phyloP scores from a whole-genome alignment of 2,797 vertebrate genomes.

The Peromyscus aztecus region DNA sequence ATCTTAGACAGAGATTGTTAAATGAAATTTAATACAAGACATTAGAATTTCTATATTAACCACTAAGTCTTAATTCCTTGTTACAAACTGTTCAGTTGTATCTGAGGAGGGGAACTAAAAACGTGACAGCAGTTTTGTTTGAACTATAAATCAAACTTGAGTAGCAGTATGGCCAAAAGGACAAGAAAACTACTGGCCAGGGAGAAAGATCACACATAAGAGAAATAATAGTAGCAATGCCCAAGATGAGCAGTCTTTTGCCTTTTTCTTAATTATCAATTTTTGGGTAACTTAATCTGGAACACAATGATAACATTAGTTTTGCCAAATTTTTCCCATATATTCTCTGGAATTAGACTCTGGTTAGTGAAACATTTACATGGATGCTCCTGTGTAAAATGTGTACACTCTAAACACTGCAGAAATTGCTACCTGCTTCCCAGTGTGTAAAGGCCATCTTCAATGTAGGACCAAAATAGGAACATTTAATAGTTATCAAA shows the following conservation, averaged over 20 bases:
- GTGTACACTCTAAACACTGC: neutral
- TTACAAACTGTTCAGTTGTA: neutral
- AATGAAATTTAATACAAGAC: neutral
- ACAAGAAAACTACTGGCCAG: neutral
- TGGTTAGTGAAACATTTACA: neutral
- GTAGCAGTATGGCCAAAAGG: neutral
- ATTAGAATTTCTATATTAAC: neutral
- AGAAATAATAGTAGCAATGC: neutral
- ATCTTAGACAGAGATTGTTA: neutral
- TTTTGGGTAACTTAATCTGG: neutral
- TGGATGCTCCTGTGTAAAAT: neutral
- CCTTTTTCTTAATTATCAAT: neutral
- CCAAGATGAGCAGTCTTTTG: neutral
- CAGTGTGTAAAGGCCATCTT: neutral
- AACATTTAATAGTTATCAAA: neutral
- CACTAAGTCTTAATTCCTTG: neutral
- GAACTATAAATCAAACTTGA: neutral
- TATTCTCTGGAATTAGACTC: neutral
- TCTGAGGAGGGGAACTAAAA: neutral
- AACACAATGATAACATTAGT: neutral
- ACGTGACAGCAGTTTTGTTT: neutral
- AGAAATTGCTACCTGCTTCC: slow-evolving; percentile 11
- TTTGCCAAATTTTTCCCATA: neutral
- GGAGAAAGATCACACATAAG: neutral
- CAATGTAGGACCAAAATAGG: neutral